Base-by-base conservation (phyloP, 2,113 vertebrate genomes). In the Myrmecophaga tridactyla region DNA sequence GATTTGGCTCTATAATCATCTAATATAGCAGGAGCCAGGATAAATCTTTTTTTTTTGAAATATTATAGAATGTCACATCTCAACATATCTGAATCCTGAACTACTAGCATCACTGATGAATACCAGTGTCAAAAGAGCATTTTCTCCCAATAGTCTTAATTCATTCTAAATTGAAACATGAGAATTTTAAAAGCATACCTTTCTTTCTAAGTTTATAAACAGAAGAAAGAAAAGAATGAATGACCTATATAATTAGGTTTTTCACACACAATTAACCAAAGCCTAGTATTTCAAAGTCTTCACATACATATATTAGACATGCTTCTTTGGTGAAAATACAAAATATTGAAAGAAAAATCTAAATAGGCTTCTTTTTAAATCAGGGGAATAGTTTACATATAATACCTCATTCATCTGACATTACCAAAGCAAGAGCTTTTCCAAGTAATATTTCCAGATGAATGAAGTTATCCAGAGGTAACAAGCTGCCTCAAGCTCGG, bases 231-330 rank as follows among this genome's bases (percentile, higher is more conserved):
- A 76, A 31, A 76, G 46, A 48, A 70, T 81, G n/a, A 75, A 73
- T 93, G 43, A 83, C 34, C 36, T 70, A 51, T 84, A 51, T 89
- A 82, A 76, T 84, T 80, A 90, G 53, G 25, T 82, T 86, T 96
- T 95, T 72, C 67, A 90, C n/a, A 86, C 23, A 63, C 39, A 92
- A 90, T 90, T 85, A 81, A 56, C 62, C 69, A 83, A 90, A 90
- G 43, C 36, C 81, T 92, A 69, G 48, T 81, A 69, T 82, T 76
- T 95, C 36, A 70, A 58, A 82, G 53, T 82, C 34, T 36, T 51
- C n/a, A 41, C 78, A 36, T 69, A 36, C 60, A 39, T 20, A 73
- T 70, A 43, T 46, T 21, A 93, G 53, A 81, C 63, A 72, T 34
- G 27, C 41, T 36, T 69, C 72, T 92, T 48, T 82, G 48, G 73